These are phyloP conservation scores for Chondrilla cf. caribensis DNA, from an alignment of 37 sponge, comb jelly and placozoan genomes.

Conservation along the genomic window DNA sequence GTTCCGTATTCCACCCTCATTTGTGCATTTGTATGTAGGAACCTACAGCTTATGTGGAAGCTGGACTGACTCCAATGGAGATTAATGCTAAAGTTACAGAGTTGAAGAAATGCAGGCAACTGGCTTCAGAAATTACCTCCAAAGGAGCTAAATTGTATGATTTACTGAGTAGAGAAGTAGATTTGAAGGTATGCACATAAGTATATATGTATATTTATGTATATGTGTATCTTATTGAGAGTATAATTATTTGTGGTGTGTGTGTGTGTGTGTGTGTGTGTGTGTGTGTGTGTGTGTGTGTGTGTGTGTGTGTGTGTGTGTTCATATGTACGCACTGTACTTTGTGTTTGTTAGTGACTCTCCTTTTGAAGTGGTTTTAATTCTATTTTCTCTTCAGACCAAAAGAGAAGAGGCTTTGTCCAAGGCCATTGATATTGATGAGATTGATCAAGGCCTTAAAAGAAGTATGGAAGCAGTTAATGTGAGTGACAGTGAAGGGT, in stretches of 20 bases:
- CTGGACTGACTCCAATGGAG: slow-evolving; percentile 15
- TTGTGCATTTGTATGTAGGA: background rate
- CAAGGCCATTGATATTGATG: slow-evolving; percentile 71
- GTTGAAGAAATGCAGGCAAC: slow-evolving; percentile 85
- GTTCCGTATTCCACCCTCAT: background rate
- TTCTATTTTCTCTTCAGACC: slow-evolving; percentile 43
- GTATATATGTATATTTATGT: background rate
- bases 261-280: background rate
- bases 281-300: background rate
- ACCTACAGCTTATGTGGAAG: background rate
- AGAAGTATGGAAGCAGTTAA: slow-evolving; percentile 60
- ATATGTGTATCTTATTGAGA: background rate
- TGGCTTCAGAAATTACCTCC: slow-evolving; percentile 91
- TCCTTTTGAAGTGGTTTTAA: background rate
- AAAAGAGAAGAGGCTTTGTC: slow-evolving; percentile 64
- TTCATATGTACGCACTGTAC: background rate
- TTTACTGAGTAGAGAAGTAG: slow-evolving; percentile 85
- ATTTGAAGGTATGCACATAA: slow-evolving; percentile 58
- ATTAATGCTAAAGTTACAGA: slow-evolving; percentile 61
- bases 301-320: background rate
- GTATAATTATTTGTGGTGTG: background rate
- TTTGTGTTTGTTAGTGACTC: background rate
- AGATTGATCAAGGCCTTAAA: slow-evolving; percentile 82
- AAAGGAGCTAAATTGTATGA: slow-evolving; percentile 89
- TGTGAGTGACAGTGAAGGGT: slow-evolving; percentile 55